Evolutionary conservation across 2,797 vertebrate species (phyloP).

Genomic region (Cryptoblepharus egeriae): DNA sequence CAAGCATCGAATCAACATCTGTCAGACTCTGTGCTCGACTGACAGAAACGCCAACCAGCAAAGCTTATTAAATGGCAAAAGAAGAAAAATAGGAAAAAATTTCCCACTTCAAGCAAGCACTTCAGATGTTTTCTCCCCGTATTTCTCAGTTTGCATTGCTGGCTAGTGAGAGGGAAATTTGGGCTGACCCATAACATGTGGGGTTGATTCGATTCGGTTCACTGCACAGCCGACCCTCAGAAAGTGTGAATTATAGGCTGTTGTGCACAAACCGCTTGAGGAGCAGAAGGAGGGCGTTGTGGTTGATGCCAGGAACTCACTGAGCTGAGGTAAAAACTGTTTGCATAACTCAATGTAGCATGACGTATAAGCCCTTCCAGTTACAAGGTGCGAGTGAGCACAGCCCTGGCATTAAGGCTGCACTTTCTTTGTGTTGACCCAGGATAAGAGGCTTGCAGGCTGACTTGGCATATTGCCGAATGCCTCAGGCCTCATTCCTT

Average conservation of each 20-base stretch:
- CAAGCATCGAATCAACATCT: neutral
- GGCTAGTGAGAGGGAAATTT: constrained; percentile 14
- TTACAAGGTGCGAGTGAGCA: constrained; percentile 59
- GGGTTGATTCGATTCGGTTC: constrained; percentile 62
- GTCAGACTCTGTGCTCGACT: neutral
- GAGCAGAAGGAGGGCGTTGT: constrained; percentile 64
- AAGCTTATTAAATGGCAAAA: neutral
- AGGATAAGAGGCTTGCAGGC: constrained; percentile 35
- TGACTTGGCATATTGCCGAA: constrained; percentile 14
- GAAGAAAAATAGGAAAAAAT: neutral
- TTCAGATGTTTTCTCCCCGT: neutral
- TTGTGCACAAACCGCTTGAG: constrained; percentile 71
- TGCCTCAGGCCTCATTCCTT: constrained; percentile 36
- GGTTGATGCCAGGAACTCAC: constrained; percentile 69
- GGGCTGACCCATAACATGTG: constrained; percentile 31
- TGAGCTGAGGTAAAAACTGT: constrained; percentile 71
- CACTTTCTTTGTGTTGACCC: constrained; percentile 36
- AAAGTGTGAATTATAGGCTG: constrained; percentile 61
- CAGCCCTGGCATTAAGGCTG: constrained; percentile 25
- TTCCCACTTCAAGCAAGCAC: neutral
- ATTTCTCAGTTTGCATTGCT: neutral
- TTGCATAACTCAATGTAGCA: constrained; percentile 71
- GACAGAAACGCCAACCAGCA: neutral
- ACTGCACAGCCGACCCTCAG: constrained; percentile 44
- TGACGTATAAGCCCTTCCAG: constrained; percentile 64